These are phyloP conservation scores for Aplochiton taeniatus DNA, from an alignment of 2,797 vertebrate genomes.

Conservation along the genomic window DNA sequence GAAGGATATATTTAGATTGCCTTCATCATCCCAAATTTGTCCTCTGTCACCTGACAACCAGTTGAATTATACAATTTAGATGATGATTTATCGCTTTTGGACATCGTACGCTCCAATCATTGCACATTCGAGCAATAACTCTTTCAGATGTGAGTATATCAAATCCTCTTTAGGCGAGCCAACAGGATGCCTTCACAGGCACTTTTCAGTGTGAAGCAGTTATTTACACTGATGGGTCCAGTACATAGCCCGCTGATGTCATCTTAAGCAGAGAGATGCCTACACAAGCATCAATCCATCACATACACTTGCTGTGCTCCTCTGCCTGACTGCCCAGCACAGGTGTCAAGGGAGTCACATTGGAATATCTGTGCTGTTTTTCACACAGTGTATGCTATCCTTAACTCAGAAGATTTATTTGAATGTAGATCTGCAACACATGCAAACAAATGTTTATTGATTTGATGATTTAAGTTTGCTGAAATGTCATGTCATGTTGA, in stretches of 20 bases:
- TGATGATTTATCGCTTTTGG: constrained; percentile 31
- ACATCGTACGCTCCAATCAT: constrained; percentile 22
- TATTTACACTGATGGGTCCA: constrained; percentile 28
- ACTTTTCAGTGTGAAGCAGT: constrained; percentile 28
- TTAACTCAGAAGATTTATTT: too few relatives aligned
- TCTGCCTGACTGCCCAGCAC: constrained; percentile 61
- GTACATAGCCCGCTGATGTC: constrained; percentile 29
- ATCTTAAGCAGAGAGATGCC: constrained; percentile 45
- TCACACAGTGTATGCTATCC: constrained; percentile 6
- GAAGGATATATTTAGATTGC: constrained; percentile 63
- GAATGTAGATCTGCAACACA: too few relatives aligned
- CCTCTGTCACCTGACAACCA: constrained; percentile 56
- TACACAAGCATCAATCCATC: constrained; percentile 61
- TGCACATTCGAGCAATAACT: constrained; percentile 39
- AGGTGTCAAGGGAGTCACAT: constrained; percentile 53
- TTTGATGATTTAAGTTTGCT: too few relatives aligned
- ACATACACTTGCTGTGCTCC: constrained; percentile 38
- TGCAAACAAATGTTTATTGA: too few relatives aligned
- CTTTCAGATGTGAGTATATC: constrained; percentile 24
- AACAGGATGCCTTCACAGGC: constrained; percentile 42
- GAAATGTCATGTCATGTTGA: too few relatives aligned
- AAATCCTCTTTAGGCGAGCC: constrained; percentile 32
- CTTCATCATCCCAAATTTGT: constrained; percentile 57
- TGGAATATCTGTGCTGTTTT: constrained; percentile 11
- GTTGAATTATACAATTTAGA: constrained; percentile 33